Evolutionary conservation across 64 coral and sea anemone genomes (phyloP), one percentile per base, ranked within the genome.

Genomic region (Astreopora myriophthalma): DNA sequence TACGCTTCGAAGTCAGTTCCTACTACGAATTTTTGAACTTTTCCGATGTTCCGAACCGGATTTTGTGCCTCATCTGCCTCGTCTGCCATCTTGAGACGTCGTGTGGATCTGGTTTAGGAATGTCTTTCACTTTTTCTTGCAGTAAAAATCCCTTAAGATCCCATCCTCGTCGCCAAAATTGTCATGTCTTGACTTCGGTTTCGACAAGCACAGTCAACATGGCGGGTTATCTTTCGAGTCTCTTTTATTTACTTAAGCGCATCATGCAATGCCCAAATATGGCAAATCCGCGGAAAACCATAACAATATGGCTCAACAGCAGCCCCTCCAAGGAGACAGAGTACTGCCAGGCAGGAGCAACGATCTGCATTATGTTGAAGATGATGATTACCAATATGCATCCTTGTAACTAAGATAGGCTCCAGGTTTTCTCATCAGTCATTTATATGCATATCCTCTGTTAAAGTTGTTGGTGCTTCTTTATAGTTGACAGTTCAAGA

Each of bases 141-240:
- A 16, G 2, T 46, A 30, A 70, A 86, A 86, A 51, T 69, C 65
- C 58, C 37, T 30, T 49, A 48, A 69, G 17, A 86, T 86, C 62
- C 84, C 84, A 44, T 66, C 84, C 84, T 86, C 84, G 63, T 86
- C 65, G 65, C 84, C 84, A 86, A 86, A 68, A 68, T 86, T 86
- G 83, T 86, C 83, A 40, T 70, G 64, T 63, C 63, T 30, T 84
- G 38, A 27, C 74, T 20, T 17, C n/a, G 29, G 8, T 26, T n/a
- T 22, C 27, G 1, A 3, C 27, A 23, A 2, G 32, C 37, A 38
- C 74, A 77, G 20, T 49, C 74, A 30, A 75, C 24, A 67, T 67
- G 63, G 63, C 24, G 63, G 63, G 10, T 67, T n/a, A n/a, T n/a
- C n/a, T n/a, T n/a, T n/a, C n/a, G n/a, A n/a, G n/a, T n/a, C n/a